These are phyloP conservation scores for Zaprionus kolodkinae DNA, from an alignment of 1,140 invertebrate species.

Conservation along the genomic window DNA sequence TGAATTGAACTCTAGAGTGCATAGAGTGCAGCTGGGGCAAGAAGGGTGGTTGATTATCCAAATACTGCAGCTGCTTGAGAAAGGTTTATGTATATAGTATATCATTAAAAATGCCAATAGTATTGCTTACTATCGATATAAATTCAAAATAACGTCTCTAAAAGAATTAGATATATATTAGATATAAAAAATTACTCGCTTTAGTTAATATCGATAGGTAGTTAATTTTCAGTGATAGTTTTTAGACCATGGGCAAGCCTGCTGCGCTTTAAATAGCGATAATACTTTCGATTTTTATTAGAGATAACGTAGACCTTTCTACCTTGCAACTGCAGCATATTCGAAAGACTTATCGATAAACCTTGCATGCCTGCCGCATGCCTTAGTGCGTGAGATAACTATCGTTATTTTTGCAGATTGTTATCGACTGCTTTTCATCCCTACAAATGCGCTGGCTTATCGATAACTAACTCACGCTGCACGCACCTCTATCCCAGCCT, in stretches of 20 bases:
- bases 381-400: not conserved
- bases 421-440: not conserved
- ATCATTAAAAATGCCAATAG: not conserved
- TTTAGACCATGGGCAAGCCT: no score
- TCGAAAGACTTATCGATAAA: not conserved
- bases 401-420: not conserved
- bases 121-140: not conserved
- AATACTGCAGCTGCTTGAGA: not conserved
- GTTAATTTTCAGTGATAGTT: no score
- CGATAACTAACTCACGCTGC: not conserved
- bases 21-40: no score
- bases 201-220: no score
- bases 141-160: no score
- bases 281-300: not conserved
- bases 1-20: not conserved
- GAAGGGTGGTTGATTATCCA: not conserved
- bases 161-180: no score
- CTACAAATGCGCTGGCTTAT: not conserved
- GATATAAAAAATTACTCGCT: no score
- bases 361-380: not conserved
- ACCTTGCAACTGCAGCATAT: no score
- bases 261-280: not conserved
- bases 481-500: not conserved
- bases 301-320: no score
- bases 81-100: not conserved